Conservation (phyloP, 2,113 vertebrate genomes). For the Polypterus bichir region DNA sequence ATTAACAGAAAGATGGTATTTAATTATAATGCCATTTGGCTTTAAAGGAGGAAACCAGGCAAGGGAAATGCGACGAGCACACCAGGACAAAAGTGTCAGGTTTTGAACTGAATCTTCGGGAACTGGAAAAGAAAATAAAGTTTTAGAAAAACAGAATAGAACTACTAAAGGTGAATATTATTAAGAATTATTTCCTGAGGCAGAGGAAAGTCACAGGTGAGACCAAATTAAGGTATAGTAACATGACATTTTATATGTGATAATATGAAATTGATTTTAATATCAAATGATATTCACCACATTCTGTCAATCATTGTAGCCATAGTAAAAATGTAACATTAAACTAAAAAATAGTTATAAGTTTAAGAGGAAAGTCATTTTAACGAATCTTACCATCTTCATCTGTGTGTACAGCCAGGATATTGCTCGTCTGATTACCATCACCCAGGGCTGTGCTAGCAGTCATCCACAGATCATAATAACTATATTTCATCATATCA, state of each 20-base stretch:
- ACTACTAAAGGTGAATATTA: not conserved
- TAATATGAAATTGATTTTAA: too few species aligned
- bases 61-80: constrained; percentile 31
- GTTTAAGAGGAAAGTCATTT: constrained; percentile 1
- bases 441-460: constrained; percentile 54
- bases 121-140: constrained; percentile 43
- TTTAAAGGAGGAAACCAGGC: constrained; percentile 37
- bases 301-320: too few species aligned
- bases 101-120: constrained; percentile 35
- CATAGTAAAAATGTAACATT: too few species aligned
- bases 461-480: constrained; percentile 56
- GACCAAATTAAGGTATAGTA: too few species aligned
- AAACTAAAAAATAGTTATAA: not conserved
- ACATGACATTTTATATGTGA: too few species aligned
- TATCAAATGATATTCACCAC: too few species aligned
- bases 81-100: constrained; percentile 39
- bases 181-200: too few species aligned
- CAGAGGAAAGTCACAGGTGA: too few species aligned
- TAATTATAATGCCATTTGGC: constrained; percentile 23
- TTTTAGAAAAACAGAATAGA: constrained; percentile 6
- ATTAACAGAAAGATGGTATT: constrained; percentile 14
- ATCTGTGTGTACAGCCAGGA: constrained; percentile 53
- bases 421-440: constrained; percentile 55
- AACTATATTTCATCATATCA: constrained; percentile 52
- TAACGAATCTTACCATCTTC: constrained; percentile 55